Base-by-base conservation (phyloP, 1,140 invertebrate genomes). In the Caenorhabditis brenneri region DNA sequence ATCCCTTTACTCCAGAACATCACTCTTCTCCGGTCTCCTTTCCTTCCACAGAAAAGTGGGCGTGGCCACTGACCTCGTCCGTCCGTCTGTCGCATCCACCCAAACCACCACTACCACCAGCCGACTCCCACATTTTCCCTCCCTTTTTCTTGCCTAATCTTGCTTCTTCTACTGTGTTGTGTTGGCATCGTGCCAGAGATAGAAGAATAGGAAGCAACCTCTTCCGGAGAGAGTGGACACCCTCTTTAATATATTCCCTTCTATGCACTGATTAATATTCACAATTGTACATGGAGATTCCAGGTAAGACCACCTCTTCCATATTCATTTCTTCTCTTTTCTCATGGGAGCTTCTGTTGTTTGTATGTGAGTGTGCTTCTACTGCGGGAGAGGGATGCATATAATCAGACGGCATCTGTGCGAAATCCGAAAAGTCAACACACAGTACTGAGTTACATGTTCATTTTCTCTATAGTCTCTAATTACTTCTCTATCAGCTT, bases 351-450 rank as follows among this genome's bases (percentile, higher is more conserved):
- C n/a, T 27, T 51, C 24, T 80, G 22, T 80, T n/a, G 36, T 80
- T 51, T 80, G 31, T 80, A 15, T 16, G n/a, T n/a, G n/a, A n/a
- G n/a, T n/a, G n/a, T n/a, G n/a, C n/a, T n/a, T 55, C 27, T 55
- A 42, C 39, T 5, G 39, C 5, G 53, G n/a, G 65, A 31, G 9
- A 12, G 33, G 36, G 65, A 74, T 74, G 36, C 65, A 74, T 51
- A 80, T 51, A 80, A 55, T 51, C 79, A 80, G 79, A 53, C 79
- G 29, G 79, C 51, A 80, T 80, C 46, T 80, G 65, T 74, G 65
- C 65, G 65, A 74, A 74, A 74, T 74, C 65, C 65, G 65, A 74
- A 74, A 74, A 74, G 65, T 74, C 65, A 74, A 74, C 65, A n/a
- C n/a, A 74, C 65, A 46, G 65, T 74, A 51, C 79, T 39, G 48